A percentile compares a stretch with the other conserved stretches of the same genome.
Conservation (phyloP, 2,797 vertebrate species). For the Phalanger gymnotis region DNA sequence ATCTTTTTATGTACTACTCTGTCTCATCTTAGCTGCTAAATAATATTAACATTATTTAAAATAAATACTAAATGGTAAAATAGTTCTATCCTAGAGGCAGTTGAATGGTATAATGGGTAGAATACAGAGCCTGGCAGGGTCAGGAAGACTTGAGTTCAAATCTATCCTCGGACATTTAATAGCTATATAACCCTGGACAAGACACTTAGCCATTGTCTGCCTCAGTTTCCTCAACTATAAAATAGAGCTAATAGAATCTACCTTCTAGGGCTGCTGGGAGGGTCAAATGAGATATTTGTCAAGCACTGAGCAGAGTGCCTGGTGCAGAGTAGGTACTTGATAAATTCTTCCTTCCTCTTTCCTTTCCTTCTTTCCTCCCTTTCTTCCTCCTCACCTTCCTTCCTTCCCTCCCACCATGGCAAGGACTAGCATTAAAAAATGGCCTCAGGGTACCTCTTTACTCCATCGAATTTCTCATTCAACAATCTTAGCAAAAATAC, state of each 20-base stretch:
- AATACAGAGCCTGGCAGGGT: not conserved
- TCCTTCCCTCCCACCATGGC: not conserved
- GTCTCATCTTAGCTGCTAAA: not conserved
- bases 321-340: not conserved
- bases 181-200: not conserved
- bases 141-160: not conserved
- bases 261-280: not conserved
- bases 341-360: not conserved
- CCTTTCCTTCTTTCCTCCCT: not conserved
- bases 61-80: not conserved
- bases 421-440: not conserved
- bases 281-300: not conserved
- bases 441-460: not conserved
- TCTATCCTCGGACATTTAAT: not conserved
- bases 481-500: not conserved
- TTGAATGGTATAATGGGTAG: not conserved
- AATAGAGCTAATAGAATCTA: not conserved
- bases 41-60: not conserved
- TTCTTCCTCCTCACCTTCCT: not conserved
- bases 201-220: not conserved
- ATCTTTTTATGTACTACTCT: not conserved
- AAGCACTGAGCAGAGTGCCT: not conserved
- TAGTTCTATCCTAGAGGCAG: not conserved
- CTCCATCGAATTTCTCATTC: not conserved
- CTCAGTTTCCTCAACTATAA: not conserved